Base-by-base conservation (phyloP, 2,113 vertebrate genomes). In the Elgaria multicarinata region DNA sequence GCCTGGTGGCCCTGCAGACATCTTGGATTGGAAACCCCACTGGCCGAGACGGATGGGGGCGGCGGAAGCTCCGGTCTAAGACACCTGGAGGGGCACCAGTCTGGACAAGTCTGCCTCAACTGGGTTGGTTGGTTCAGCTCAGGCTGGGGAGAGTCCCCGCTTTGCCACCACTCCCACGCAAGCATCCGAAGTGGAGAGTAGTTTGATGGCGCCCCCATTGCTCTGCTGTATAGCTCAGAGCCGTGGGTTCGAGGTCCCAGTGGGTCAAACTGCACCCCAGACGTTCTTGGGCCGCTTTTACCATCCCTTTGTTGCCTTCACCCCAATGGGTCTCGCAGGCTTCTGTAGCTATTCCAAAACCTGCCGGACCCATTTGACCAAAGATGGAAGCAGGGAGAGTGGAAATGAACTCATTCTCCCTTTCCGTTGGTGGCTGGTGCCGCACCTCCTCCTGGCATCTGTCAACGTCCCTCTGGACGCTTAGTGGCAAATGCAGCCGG, bases 401-500 rank as follows among this genome's bases (percentile, higher is more conserved):
- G 39, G 6, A 20, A n/a, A 18, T 0, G 20, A 36, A 24, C 6
- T 69, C 62, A 4, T 53, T 28, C 1, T 20, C 79, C 71, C 6
- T 13, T 18, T n/a, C 24, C 0, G 0, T 20, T 72, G 75, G 76
- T 46, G 5, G 46, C 66, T 24, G 55, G 31, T 20, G 46, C 46
- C 10, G 28, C 6, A 2, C 50, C 53, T 16, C 89, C 80, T 85
- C 6, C 67, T 9, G 42, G 0, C 16, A 20, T 20, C 66, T 8
- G 14, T 72, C 74, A 42, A 36, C 0, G 0, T 0, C 0, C 83
- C 71, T 83, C 76, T 13, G 4, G 20, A 75, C 0, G 1, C 0
- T 81, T 36, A 9, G 50, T 71, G 64, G 67, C 79, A 9, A 36
- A 86, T 28, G 7, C 6, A 9, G 71, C 24, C 67, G n/a, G 0